phyloP scores from a whole-genome alignment of 2,888 invertebrate species.

The Invenusta paracnida region DNA sequence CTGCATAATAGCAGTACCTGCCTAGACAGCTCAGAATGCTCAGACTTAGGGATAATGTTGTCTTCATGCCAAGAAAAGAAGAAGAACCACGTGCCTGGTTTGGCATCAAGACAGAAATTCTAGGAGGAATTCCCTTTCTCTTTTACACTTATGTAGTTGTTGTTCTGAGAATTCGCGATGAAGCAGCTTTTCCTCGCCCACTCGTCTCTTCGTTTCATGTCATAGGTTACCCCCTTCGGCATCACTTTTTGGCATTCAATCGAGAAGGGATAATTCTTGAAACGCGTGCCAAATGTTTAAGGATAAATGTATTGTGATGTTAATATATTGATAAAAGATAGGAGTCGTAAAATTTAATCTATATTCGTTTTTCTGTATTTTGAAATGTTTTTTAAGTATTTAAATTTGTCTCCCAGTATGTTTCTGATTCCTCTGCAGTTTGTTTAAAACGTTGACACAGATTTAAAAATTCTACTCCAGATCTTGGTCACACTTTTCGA shows the following conservation, averaged over 20 bases:
- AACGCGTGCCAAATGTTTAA: not conserved
- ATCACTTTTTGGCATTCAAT: not conserved
- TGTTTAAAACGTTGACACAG: too few species aligned
- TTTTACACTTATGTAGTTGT: not conserved
- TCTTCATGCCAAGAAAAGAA: not conserved
- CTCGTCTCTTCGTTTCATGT: not conserved
- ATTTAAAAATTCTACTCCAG: too few species aligned
- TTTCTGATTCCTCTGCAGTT: too few species aligned
- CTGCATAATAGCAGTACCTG: too few species aligned
- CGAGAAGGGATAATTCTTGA: not conserved
- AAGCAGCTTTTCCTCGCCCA: not conserved
- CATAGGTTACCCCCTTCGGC: not conserved
- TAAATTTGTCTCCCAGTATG: too few species aligned
- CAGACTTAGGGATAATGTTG: not conserved
- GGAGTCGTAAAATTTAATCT: too few species aligned
- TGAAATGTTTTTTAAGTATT: too few species aligned
- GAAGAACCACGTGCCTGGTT: slow-evolving; percentile 12
- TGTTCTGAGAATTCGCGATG: too few species aligned
- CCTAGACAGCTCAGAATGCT: not conserved
- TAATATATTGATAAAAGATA: too few species aligned
- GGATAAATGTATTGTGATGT: too few species aligned
- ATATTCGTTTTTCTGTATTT: too few species aligned
- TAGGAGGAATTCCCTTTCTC: not conserved
- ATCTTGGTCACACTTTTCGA: too few species aligned
- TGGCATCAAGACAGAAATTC: not conserved